Evolutionary conservation across 2,113 vertebrate genomes (phyloP).

Genomic region (Odontesthes bonariensis): DNA sequence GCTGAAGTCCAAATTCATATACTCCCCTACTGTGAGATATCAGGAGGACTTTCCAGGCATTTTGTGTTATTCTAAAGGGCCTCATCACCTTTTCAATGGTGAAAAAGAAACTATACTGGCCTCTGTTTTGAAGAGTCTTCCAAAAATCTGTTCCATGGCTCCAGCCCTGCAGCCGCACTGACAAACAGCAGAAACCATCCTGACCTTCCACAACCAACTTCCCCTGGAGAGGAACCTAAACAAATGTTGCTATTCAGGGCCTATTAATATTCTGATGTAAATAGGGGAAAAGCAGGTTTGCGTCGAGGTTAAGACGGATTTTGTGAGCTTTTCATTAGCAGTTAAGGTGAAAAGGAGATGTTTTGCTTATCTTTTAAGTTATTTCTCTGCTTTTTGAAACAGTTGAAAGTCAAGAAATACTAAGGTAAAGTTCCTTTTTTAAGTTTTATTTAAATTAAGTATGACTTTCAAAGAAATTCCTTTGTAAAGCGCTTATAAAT

Average conservation of each 20-base stretch:
- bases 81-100: slow-evolving; percentile 55
- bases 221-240: slow-evolving; percentile 55
- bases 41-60: slow-evolving; percentile 61
- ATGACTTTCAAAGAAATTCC: neutral
- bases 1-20: slow-evolving; percentile 65
- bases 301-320: slow-evolving; percentile 3
- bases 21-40: slow-evolving; percentile 67
- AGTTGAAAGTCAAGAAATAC: neutral
- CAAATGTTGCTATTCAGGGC: slow-evolving; percentile 68
- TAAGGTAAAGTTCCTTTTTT: neutral
- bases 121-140: slow-evolving; percentile 60
- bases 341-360: neutral
- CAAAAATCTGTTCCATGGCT: slow-evolving; percentile 59
- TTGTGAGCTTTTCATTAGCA: neutral
- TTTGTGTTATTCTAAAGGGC: slow-evolving; percentile 64
- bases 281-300: slow-evolving; percentile 25
- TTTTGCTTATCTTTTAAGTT: neutral
- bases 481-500: neutral
- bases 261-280: slow-evolving; percentile 64
- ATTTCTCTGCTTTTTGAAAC: slow-evolving; percentile 8
- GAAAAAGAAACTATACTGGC: slow-evolving; percentile 56
- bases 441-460: neutral
- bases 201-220: slow-evolving; percentile 59
- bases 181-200: slow-evolving; percentile 63
- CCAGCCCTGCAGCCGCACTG: slow-evolving; percentile 41